These are phyloP conservation scores for Penaeus monodon DNA, from an alignment of 2,888 invertebrate genomes.

Conservation along the genomic window DNA sequence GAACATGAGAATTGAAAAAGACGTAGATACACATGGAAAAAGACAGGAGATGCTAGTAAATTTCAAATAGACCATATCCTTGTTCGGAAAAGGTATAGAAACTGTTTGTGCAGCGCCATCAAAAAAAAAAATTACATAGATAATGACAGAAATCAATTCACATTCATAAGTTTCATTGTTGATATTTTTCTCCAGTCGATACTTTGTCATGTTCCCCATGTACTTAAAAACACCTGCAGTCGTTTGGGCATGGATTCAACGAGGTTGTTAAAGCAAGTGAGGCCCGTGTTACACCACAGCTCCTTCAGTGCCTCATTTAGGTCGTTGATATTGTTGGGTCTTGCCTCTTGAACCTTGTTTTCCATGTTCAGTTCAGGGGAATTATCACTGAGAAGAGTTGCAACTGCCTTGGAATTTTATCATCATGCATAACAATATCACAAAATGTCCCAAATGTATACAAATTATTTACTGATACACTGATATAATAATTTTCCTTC, in stretches of 20 bases:
- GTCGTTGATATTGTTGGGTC: not conserved
- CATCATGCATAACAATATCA: no score
- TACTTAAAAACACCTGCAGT: not conserved
- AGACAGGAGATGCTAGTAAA: no score
- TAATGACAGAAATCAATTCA: not conserved
- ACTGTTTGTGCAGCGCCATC: no score
- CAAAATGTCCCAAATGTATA: no score
- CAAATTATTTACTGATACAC: not conserved
- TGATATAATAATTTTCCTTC: not conserved
- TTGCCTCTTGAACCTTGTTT: no score
- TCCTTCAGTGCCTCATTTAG: conserved; percentile 12
- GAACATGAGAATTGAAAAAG: no score
- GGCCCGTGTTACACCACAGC: not conserved
- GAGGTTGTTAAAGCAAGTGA: not conserved
- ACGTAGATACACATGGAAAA: no score
- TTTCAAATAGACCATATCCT: no score
- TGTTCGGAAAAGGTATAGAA: no score
- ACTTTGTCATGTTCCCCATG: conserved; percentile 23
- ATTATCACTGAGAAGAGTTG: not conserved
- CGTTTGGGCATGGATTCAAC: not conserved
- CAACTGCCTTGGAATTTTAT: no score
- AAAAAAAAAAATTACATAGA: no score
- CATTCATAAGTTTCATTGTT: not conserved
- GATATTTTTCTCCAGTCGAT: not conserved
- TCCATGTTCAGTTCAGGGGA: no score